Evolutionary conservation across 2,797 vertebrate genomes (phyloP).

Genomic region (Ispidina picta): DNA sequence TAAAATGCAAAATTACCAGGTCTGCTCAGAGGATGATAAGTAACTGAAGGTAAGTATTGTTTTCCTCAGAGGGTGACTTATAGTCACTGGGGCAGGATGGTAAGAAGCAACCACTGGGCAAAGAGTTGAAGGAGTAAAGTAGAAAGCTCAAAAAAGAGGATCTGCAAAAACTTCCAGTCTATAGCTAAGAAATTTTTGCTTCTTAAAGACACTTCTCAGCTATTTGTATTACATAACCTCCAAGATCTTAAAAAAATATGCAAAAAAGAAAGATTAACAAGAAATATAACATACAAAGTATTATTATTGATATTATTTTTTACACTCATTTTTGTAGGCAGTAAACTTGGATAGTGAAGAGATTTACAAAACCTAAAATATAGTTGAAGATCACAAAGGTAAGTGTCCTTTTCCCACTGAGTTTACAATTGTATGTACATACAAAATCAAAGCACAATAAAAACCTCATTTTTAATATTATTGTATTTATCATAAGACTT

Average conservation of each 20-base stretch:
- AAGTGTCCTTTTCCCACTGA: not conserved
- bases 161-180: not conserved
- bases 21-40: not conserved
- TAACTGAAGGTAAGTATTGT: accelerated
- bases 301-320: not conserved
- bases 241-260: not conserved
- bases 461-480: not conserved
- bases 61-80: not conserved
- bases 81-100: not conserved
- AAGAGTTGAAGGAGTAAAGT: not conserved
- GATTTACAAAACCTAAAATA: not conserved
- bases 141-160: not conserved
- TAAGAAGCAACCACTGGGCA: not conserved
- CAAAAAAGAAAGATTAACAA: not conserved
- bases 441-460: not conserved
- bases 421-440: not conserved
- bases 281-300: not conserved
- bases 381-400: not conserved
- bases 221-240: not conserved
- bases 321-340: not conserved
- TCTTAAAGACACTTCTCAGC: not conserved
- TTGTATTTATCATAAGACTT: not conserved
- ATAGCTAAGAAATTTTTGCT: not conserved
- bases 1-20: not conserved
- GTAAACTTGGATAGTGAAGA: not conserved